A percentile compares a stretch with the other conserved stretches of the same genome.
These are phyloP conservation scores for Hemistola chrysoprasaria DNA, from an alignment of 2,888 invertebrate genomes.

Conservation along the genomic window DNA sequence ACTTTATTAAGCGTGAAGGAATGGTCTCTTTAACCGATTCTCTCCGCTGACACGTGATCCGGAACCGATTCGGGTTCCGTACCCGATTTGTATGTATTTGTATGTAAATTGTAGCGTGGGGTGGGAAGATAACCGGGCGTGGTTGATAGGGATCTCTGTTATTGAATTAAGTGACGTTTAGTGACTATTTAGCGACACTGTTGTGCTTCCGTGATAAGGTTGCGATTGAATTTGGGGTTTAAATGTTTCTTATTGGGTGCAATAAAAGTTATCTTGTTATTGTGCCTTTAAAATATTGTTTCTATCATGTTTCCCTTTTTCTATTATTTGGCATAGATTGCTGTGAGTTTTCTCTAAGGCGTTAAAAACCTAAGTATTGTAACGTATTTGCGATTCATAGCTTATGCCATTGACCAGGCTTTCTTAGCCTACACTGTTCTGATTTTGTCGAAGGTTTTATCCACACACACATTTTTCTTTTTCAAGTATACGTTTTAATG, in stretches of 20 bases:
- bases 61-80: constrained; percentile 76
- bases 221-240: constrained; percentile 19
- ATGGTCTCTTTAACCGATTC: constrained; percentile 80
- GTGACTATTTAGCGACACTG: constrained; percentile 46
- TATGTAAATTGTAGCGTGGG: constrained; percentile 73
- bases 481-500: too few species aligned
- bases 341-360: too few species aligned
- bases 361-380: too few species aligned
- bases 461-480: too few species aligned
- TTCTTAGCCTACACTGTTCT: too few species aligned
- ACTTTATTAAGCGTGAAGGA: constrained; percentile 79
- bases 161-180: constrained; percentile 76
- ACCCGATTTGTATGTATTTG: constrained; percentile 74
- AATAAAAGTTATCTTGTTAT: constrained; percentile 2
- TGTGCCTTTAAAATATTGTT: too few species aligned
- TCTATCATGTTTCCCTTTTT: too few species aligned
- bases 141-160: constrained; percentile 69
- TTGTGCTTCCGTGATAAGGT: constrained; percentile 30
- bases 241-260: constrained; percentile 7
- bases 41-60: constrained; percentile 84
- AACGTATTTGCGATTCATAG: too few species aligned
- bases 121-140: constrained; percentile 72
- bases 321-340: too few species aligned
- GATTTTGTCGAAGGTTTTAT: too few species aligned
- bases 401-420: too few species aligned